phyloP scores from a whole-genome alignment of 1,140 invertebrate genomes.

The Colletes latitarsis region DNA sequence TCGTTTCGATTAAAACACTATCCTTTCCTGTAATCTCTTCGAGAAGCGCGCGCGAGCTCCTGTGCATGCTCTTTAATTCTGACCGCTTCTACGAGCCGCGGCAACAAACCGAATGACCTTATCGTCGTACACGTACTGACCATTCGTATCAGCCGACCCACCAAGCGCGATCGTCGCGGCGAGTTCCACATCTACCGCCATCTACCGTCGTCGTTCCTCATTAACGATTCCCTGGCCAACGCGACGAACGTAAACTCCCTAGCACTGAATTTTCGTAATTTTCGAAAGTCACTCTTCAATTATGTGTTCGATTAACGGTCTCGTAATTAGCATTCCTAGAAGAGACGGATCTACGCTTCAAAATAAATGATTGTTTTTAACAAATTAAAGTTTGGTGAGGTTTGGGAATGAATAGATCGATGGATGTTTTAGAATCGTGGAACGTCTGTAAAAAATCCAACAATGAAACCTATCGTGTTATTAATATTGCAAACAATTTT shows the following conservation, averaged over 20 bases:
- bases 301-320: not conserved
- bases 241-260: not conserved
- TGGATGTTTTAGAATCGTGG: not conserved
- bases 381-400: too few relatives aligned
- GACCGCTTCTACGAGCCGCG: not conserved
- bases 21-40: constrained; percentile 11
- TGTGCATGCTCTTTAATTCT: not conserved
- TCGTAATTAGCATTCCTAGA: not conserved
- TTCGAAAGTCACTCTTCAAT: constrained; percentile 14
- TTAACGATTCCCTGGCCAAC: not conserved
- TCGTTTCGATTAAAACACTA: too few relatives aligned
- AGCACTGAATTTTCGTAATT: not conserved
- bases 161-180: not conserved
- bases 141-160: constrained; percentile 28
- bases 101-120: constrained; percentile 21
- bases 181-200: constrained; percentile 1
- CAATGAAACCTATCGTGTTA: not conserved
- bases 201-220: constrained; percentile 4
- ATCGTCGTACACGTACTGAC: constrained; percentile 54
- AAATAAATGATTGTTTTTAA: too few relatives aligned
- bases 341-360: too few relatives aligned
- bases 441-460: not conserved
- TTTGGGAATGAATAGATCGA: too few relatives aligned
- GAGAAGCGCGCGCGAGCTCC: constrained; percentile 17
- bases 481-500: not conserved